A percentile compares a stretch with the other conserved stretches of the same genome.
Evolutionary conservation across 1,140 invertebrate species (phyloP).

Genomic region (Drosophila sproati): DNA sequence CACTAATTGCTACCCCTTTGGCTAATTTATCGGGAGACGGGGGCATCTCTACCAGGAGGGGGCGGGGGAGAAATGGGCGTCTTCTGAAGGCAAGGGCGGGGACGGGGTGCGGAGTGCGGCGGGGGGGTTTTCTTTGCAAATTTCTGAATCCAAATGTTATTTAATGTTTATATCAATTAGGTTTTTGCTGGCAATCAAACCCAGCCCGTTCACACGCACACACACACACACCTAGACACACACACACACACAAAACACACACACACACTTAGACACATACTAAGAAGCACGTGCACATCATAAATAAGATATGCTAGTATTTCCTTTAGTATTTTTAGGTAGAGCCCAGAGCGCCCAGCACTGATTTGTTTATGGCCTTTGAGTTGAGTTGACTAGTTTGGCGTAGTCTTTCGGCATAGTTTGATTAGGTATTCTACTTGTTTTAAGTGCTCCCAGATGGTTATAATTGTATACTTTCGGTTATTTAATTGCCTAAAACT

Average conservation of each 20-base stretch:
- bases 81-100: neutral
- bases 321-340: conserved; percentile 51
- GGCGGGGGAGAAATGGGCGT: conserved; percentile 1
- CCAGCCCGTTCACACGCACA: conserved; percentile 5
- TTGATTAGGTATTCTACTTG: conserved; percentile 24
- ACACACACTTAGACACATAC: neutral
- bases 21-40: conserved; percentile 7
- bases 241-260: conserved; percentile 4
- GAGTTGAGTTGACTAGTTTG: conserved; percentile 32
- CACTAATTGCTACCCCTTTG: conserved; percentile 47
- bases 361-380: conserved; percentile 67
- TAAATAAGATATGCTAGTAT: conserved; percentile 14
- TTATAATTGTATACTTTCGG: conserved; percentile 44
- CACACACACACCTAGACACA: conserved; percentile 7
- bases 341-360: conserved; percentile 53
- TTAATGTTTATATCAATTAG: conserved; percentile 79
- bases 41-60: neutral
- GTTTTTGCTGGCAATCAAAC: conserved; percentile 52
- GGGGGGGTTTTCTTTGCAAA: conserved; percentile 32
- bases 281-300: too few relatives aligned
- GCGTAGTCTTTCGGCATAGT: conserved; percentile 29
- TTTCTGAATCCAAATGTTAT: conserved; percentile 77
- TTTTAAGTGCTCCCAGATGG: conserved; percentile 48
- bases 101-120: neutral
- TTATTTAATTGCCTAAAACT: conserved; percentile 64